phyloP scores from a whole-genome alignment of 2,888 invertebrate species.

The Bembecia ichneumoniformis region DNA sequence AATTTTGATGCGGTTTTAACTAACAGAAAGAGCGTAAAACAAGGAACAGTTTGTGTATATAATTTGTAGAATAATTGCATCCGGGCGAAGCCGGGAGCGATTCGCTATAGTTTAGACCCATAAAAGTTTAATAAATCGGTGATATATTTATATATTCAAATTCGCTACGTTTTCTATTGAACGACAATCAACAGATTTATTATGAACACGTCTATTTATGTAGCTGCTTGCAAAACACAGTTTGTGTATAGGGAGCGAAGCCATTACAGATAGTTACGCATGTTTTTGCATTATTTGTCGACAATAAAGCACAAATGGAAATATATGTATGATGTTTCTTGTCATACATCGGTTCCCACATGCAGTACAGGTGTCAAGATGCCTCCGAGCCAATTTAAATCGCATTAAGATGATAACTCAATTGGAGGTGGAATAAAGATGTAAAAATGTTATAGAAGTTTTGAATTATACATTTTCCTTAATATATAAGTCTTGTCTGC shows the following conservation, averaged over 20 bases:
- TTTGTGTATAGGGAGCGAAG: conserved; percentile 17
- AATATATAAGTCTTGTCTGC: not conserved
- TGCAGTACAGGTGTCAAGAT: conserved; percentile 43
- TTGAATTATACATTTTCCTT: not conserved
- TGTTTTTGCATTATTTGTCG: conserved; percentile 17
- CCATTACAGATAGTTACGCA: conserved; percentile 40
- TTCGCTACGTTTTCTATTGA: no score
- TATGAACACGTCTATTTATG: not conserved
- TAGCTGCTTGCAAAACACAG: conserved; percentile 29
- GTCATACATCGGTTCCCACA: not conserved
- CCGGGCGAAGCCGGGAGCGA: no score
- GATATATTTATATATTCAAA: no score
- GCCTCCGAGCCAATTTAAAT: conserved; percentile 57
- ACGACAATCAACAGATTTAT: no score
- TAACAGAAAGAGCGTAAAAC: no score
- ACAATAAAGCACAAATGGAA: conserved; percentile 42
- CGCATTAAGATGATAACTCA: conserved; percentile 66
- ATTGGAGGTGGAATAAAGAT: conserved; percentile 31
- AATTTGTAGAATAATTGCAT: no score
- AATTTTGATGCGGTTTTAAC: no score
- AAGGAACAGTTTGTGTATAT: no score
- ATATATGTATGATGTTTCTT: not conserved
- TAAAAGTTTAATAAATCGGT: no score
- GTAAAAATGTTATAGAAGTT: conserved; percentile 15
- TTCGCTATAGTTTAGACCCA: no score